These are phyloP conservation scores for Mimas tiliae DNA, from an alignment of 2,888 invertebrate genomes.

Conservation along the genomic window DNA sequence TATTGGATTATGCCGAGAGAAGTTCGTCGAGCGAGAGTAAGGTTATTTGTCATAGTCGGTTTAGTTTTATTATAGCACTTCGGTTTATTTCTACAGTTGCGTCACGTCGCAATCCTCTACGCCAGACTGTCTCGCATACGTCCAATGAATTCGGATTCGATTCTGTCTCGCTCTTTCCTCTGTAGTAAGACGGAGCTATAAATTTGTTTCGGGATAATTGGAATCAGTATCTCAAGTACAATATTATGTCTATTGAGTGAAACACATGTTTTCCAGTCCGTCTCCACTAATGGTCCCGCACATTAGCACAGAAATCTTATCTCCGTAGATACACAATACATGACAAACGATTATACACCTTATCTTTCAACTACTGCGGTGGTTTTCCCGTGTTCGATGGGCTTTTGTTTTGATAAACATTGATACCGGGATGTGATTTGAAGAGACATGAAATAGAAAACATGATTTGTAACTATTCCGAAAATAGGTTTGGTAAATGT, in stretches of 20 bases:
- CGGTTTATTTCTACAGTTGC: not conserved
- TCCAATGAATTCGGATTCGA: not conserved
- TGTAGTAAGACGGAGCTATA: not conserved
- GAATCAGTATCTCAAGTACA: not conserved
- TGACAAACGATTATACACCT: conserved; percentile 6
- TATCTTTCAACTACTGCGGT: not conserved
- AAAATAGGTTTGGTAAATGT: not conserved
- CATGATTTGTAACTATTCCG: not conserved
- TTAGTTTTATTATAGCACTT: not conserved
- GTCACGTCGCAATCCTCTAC: not conserved
- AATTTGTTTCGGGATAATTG: not conserved
- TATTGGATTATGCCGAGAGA: conserved; percentile 58
- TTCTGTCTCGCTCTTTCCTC: not conserved
- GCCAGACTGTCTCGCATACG: conserved; percentile 14
- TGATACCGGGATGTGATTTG: conserved; percentile 20
- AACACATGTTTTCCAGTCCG: conserved; percentile 22
- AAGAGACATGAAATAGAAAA: conserved; percentile 11
- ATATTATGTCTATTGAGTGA: not conserved
- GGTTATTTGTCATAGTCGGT: conserved; percentile 34
- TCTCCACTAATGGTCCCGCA: conserved; percentile 12
- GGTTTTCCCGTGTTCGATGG: not conserved
- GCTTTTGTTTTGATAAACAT: conserved; percentile 14
- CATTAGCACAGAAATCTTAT: conserved; percentile 27
- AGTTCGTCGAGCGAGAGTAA: conserved; percentile 61
- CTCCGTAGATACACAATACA: not conserved